Percentiles rank a stretch among this genome's conserved stretches.
Evolutionary conservation across 2,113 vertebrate genomes (phyloP).

Genomic region (Steatornis caripensis): DNA sequence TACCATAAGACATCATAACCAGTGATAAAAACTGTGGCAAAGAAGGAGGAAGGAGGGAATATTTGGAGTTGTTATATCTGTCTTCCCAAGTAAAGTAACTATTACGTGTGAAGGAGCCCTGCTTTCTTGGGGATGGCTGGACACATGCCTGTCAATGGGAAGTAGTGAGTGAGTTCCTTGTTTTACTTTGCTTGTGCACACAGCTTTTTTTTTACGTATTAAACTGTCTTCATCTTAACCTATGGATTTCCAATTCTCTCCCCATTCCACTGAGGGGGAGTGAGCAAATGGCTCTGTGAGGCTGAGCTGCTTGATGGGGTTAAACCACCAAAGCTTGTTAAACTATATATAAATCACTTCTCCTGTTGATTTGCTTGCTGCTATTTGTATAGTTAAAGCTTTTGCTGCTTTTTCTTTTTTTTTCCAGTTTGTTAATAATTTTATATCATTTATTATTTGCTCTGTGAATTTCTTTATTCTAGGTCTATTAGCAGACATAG

Average conservation of each 20-base stretch:
- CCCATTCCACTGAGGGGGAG: accelerated
- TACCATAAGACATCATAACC: accelerated
- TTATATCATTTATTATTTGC: neutral
- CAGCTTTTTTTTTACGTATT: no score
- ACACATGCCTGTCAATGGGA: neutral
- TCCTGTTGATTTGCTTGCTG: neutral
- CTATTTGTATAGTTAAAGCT: neutral
- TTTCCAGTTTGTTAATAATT: neutral
- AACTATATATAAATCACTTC: neutral
- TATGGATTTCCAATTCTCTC: neutral
- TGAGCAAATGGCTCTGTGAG: neutral
- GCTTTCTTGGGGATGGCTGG: neutral
- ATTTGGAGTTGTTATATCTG: accelerated
- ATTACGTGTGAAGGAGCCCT: accelerated
- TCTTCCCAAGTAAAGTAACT: neutral
- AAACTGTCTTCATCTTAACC: neutral
- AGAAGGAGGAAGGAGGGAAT: neutral
- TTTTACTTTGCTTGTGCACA: no score
- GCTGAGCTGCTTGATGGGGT: neutral
- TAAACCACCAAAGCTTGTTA: neutral
- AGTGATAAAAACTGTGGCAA: neutral
- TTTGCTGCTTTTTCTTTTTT: neutral
- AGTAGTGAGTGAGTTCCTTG: no score
- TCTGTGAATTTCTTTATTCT: neutral
- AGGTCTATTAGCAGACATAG: neutral